Percentiles rank a stretch among this genome's conserved stretches.
Conservation (phyloP, 2,888 invertebrate genomes). For the Nomada hirtipes region DNA sequence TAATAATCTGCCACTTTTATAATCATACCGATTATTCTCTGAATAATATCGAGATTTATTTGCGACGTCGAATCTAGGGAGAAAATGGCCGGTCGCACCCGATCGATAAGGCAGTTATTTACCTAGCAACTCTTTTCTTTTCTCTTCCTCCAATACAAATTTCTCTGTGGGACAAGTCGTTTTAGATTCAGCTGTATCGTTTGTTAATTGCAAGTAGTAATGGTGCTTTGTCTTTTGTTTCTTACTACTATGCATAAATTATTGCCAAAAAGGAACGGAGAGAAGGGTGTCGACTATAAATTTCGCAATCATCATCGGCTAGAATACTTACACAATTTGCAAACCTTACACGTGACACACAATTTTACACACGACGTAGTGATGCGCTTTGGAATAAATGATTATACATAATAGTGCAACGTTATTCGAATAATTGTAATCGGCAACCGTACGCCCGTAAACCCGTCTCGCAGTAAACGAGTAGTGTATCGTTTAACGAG, state of each 20-base stretch:
- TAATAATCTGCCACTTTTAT: conserved; percentile 37
- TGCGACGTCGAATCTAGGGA: not conserved
- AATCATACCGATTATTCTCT: conserved; percentile 4
- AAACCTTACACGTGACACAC: conserved; percentile 57
- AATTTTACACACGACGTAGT: conserved; percentile 71
- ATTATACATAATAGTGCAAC: conserved; percentile 70
- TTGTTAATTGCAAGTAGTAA: not conserved
- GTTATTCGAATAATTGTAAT: conserved; percentile 70
- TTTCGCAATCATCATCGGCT: conserved; percentile 70
- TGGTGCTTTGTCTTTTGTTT: not conserved
- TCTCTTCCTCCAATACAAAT: not conserved
- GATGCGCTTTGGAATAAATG: conserved; percentile 71
- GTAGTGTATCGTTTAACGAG: conserved; percentile 24
- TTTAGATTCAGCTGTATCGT: not conserved
- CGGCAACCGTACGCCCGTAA: conserved; percentile 63
- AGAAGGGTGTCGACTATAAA: conserved; percentile 51
- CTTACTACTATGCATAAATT: not conserved
- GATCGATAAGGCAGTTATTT: not conserved
- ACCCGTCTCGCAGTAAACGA: conserved; percentile 63
- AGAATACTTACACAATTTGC: conserved; percentile 69
- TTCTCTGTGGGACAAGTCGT: not conserved
- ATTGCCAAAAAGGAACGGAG: conserved; percentile 62
- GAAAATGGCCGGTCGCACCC: not conserved
- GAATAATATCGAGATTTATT: too few species aligned
- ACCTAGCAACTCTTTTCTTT: not conserved